phyloP scores from a whole-genome alignment of 2,888 invertebrate species.

The Caenorhabditis sulstoni region DNA sequence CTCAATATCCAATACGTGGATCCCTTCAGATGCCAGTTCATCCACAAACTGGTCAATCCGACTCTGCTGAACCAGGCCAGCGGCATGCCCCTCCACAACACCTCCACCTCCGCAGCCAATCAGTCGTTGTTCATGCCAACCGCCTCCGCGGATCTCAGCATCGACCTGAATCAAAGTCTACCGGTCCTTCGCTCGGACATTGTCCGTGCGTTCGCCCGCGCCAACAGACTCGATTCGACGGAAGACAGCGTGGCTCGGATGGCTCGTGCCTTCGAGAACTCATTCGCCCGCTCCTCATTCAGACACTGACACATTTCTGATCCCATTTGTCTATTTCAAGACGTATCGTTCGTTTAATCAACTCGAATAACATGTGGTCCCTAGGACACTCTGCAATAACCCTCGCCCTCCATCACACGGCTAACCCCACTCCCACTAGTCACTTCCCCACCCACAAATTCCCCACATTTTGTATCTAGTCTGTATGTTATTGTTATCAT shows the following conservation, averaged over 20 bases:
- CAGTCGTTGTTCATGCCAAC: conserved; percentile 41
- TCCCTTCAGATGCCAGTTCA: conserved; percentile 62
- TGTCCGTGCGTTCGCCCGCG: conserved; percentile 49
- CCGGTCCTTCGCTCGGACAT: conserved; percentile 35
- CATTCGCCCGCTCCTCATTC: not conserved
- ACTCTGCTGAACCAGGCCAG: conserved; percentile 21
- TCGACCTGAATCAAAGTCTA: conserved; percentile 47
- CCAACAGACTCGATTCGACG: not conserved
- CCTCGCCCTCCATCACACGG: not conserved
- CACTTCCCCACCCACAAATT: conserved; percentile 23
- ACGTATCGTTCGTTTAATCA: conserved; percentile 42
- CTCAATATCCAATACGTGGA: too few relatives aligned
- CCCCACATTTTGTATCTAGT: conserved; percentile 45
- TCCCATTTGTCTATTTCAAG: not conserved
- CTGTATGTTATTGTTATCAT: conserved; percentile 56
- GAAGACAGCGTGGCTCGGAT: conserved; percentile 21
- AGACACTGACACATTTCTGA: not conserved
- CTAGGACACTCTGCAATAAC: conserved; percentile 37
- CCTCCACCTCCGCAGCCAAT: conserved; percentile 7
- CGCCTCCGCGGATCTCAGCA: conserved; percentile 27
- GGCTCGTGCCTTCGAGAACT: conserved; percentile 17
- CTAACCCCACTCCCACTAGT: conserved; percentile 7
- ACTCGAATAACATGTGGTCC: conserved; percentile 43
- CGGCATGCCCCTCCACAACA: conserved; percentile 15
- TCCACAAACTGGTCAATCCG: conserved; percentile 59